phyloP scores from a whole-genome alignment of 2,113 vertebrate genomes.

The Pelvicachromis taeniatus region DNA sequence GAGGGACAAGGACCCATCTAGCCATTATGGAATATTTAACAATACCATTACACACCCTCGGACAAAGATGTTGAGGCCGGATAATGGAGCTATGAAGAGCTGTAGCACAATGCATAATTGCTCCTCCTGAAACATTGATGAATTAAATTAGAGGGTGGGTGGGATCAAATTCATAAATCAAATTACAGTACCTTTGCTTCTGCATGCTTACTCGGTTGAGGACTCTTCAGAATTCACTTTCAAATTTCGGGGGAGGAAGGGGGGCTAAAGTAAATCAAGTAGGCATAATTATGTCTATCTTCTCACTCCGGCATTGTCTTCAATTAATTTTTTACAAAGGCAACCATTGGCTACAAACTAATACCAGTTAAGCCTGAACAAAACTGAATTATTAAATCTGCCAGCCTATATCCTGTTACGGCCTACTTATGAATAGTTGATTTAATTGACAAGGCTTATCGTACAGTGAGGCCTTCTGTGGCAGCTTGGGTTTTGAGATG shows the following conservation, averaged over 20 bases:
- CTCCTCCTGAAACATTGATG: slow-evolving; percentile 78
- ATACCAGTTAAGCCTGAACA: slow-evolving; percentile 80
- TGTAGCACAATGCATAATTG: slow-evolving; percentile 74
- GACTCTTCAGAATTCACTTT: slow-evolving; percentile 51
- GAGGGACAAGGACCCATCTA: slow-evolving; percentile 34
- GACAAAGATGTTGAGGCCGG: slow-evolving; percentile 62
- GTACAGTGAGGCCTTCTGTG: slow-evolving; percentile 76
- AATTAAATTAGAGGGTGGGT: slow-evolving; percentile 72
- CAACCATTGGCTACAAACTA: slow-evolving; percentile 82
- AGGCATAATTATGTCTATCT: slow-evolving; percentile 74
- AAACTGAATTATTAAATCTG: slow-evolving; percentile 96
- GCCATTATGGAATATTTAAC: slow-evolving; percentile 70
- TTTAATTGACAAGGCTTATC: slow-evolving; percentile 90
- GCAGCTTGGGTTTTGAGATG: slow-evolving; percentile 79
- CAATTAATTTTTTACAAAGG: slow-evolving; percentile 85
- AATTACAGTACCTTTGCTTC: slow-evolving; percentile 73
- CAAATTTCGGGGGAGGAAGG: slow-evolving; percentile 21
- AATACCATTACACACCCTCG: slow-evolving; percentile 68
- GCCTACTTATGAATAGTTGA: slow-evolving; percentile 94
- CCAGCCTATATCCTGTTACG: slow-evolving; percentile 85
- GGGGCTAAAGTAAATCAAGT: slow-evolving; percentile 70
- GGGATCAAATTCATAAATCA: slow-evolving; percentile 83
- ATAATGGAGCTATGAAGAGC: slow-evolving; percentile 68
- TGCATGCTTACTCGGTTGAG: slow-evolving; percentile 53
- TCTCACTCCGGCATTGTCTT: slow-evolving; percentile 73